These are phyloP conservation scores for Erinaceus europaeus DNA, from an alignment of 2,113 vertebrate genomes.

Conservation along the genomic window DNA sequence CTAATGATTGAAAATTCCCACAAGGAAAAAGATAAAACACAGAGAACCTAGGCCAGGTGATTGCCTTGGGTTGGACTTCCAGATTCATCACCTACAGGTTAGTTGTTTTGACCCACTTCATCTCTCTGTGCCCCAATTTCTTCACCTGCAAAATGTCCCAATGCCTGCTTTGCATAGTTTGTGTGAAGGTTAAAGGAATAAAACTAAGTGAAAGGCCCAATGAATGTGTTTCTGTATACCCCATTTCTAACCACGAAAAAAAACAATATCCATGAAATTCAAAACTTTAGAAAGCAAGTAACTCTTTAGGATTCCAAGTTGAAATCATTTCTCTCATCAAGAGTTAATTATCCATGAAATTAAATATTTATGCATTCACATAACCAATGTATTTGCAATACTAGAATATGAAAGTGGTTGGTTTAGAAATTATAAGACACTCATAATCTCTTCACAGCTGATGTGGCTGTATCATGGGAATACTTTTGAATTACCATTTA, in stretches of 20 bases:
- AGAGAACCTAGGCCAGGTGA: not conserved
- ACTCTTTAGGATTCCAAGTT: slow-evolving; percentile 51
- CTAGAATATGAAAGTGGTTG: slow-evolving; percentile 29
- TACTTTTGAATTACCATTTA: slow-evolving; percentile 44
- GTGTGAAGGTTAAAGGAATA: not conserved
- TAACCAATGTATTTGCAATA: slow-evolving; percentile 52
- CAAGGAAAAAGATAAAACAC: not conserved
- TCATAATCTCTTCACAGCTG: slow-evolving; percentile 51
- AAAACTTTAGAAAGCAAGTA: slow-evolving; percentile 53
- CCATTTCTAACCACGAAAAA: slow-evolving; percentile 15
- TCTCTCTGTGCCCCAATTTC: not conserved
- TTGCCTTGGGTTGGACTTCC: not conserved
- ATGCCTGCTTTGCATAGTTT: not conserved
- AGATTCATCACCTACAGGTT: not conserved
- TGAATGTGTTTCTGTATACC: not conserved
- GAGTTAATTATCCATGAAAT: slow-evolving; percentile 74
- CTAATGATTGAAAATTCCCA: not conserved
- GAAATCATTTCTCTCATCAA: slow-evolving; percentile 60
- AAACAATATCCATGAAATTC: slow-evolving; percentile 40
- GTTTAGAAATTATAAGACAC: slow-evolving; percentile 51
- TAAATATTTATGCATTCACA: slow-evolving; percentile 67
- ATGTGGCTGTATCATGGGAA: slow-evolving; percentile 28
- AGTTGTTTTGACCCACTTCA: not conserved
- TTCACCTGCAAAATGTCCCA: not conserved
- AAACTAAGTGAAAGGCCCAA: not conserved